Conservation (phyloP, 2,797 vertebrate genomes). For the Podarcis siculus region DNA sequence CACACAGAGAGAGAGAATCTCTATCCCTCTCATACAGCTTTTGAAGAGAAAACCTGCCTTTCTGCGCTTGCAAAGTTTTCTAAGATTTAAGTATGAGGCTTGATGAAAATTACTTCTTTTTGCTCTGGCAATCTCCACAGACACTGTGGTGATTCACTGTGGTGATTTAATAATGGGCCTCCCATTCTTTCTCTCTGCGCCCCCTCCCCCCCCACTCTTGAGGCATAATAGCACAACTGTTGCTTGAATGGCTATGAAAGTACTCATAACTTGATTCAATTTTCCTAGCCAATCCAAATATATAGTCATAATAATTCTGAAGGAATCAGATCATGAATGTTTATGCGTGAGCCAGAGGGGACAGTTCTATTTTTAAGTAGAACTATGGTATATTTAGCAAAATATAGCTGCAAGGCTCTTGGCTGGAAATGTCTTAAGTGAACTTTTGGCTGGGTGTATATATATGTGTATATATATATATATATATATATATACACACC, state of each 20-base stretch:
- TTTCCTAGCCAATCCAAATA: constrained; percentile 57
- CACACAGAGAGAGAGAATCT: not conserved
- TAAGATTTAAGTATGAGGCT: not conserved
- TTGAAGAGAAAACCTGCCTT: not conserved
- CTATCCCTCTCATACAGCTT: not conserved
- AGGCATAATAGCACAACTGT: constrained; percentile 14
- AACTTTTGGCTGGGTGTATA: constrained; percentile 16
- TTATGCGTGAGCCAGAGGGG: constrained; percentile 40
- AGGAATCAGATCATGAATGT: constrained; percentile 38
- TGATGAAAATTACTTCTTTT: not conserved
- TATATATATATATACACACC: constrained; percentile 16
- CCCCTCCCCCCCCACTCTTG: not conserved
- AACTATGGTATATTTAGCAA: constrained; percentile 19
- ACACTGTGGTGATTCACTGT: not conserved
- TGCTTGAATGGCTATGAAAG: constrained; percentile 18
- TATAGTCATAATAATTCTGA: constrained; percentile 23
- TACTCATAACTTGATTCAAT: constrained; percentile 29
- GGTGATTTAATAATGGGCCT: constrained; percentile 8
- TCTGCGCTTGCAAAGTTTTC: not conserved
- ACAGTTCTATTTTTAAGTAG: constrained; percentile 58
- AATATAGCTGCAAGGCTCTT: constrained; percentile 28
- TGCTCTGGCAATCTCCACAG: not conserved
- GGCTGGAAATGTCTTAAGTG: constrained; percentile 13
- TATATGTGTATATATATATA: too few relatives aligned
- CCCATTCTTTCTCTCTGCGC: not conserved